phyloP scores from a whole-genome alignment of 1,140 invertebrate genomes.

The Holcopasites calliopsidis region DNA sequence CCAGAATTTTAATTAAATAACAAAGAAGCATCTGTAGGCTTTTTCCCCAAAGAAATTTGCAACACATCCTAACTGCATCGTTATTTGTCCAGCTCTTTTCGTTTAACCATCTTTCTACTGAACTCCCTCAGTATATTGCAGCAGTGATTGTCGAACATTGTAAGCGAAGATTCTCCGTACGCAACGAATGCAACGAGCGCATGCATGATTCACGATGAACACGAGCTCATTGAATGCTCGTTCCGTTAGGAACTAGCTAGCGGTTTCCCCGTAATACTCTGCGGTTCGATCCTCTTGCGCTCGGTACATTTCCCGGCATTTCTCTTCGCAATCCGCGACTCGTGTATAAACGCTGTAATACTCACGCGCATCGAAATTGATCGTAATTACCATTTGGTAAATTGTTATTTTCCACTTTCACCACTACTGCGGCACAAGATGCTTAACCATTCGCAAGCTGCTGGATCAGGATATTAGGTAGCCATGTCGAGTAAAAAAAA shows the following conservation, averaged over 20 bases:
- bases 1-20: too few species aligned
- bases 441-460: too few species aligned
- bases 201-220: constrained; percentile 40
- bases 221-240: constrained; percentile 23
- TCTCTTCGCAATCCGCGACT: neutral
- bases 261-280: neutral
- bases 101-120: neutral
- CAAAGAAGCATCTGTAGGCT: too few species aligned
- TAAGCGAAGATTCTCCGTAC: neutral
- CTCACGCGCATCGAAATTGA: too few species aligned
- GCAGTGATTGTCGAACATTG: neutral
- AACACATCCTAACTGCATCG: too few species aligned
- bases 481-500: too few species aligned
- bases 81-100: neutral
- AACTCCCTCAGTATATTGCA: neutral
- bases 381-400: too few species aligned
- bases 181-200: constrained; percentile 4
- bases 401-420: too few species aligned
- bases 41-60: too few species aligned
- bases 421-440: too few species aligned
- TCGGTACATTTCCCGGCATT: neutral
- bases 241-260: constrained; percentile 23
- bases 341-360: too few species aligned
- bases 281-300: neutral
- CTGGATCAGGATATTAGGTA: too few species aligned